Base-by-base conservation (phyloP, 1,140 invertebrate species). In the Frieseomelitta varia region DNA sequence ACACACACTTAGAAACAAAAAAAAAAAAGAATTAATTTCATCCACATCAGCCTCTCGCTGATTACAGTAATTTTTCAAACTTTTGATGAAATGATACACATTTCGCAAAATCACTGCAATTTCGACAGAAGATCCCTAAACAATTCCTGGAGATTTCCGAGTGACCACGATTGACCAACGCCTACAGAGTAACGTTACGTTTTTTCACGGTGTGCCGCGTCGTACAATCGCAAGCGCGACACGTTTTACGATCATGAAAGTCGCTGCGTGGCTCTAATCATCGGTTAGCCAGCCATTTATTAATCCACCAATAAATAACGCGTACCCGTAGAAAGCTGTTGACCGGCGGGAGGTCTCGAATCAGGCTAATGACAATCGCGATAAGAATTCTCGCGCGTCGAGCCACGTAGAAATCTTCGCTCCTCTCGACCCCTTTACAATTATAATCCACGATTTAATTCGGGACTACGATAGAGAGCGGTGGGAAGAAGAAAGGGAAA, bases 361-460 rank as follows among this genome's bases (percentile, higher is more conserved):
- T 81, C 56, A 74, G 79, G 79, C 79, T 81, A 81, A 81, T 81
- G 79, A 81, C 56, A 63, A 81, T 81, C 79, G 79, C 69, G 79
- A 81, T 81, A 73, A 81, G 55, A 81, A 55, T 81, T 81, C 56
- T 63, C 39, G 79, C 79, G 15, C 78, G 78, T 79, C 67, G 51
- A 51, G 10, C n/a, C 12, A 11, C 12, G 15, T 53, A 63, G 65
- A 63, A 79, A 67, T 67, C 53, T 79, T 58, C 58, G 78, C 63
- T 67, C 21, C 19, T 24, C n/a, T 27, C 21, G 27, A 65, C 15
- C 58, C 24, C 19, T 19, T 21, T 24, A 27, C 76, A 39, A n/a
- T 21, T 73, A 27, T 8, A 6, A 47, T 47, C 39, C 15, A 73
- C 12, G 21, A 39, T 68, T 34, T 15, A 27, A 27, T 65, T 65